Evolutionary conservation across 2,113 vertebrate species (phyloP).

Genomic region (Notarius lentiginosus): DNA sequence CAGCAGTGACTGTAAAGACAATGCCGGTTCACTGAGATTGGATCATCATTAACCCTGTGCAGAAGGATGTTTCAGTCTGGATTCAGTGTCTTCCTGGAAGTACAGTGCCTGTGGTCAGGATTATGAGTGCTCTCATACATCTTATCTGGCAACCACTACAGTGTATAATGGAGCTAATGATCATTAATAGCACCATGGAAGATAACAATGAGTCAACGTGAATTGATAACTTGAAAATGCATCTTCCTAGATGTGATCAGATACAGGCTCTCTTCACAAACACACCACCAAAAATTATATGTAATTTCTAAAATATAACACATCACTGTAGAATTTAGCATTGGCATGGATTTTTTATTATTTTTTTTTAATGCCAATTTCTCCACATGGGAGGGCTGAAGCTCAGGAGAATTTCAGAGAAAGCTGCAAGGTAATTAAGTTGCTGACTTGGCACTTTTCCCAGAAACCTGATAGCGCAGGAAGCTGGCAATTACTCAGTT

Average conservation of each 20-base stretch:
- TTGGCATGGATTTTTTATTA: slow-evolving; percentile 5
- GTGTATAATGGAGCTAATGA: not conserved
- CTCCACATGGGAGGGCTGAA: slow-evolving; percentile 15
- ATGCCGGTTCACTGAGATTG: not conserved
- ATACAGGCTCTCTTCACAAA: not conserved
- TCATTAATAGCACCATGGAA: slow-evolving; percentile 1
- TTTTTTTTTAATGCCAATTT: slow-evolving; percentile 5
- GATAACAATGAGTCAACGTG: not conserved
- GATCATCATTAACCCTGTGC: slow-evolving; percentile 6
- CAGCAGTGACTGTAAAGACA: not conserved
- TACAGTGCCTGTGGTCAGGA: not conserved
- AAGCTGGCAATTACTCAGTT: slow-evolving; percentile 21
- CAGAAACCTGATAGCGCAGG: slow-evolving; percentile 41
- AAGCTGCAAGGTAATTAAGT: slow-evolving; percentile 23
- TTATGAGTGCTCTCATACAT: not conserved
- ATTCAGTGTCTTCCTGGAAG: not conserved
- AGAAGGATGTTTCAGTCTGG: not conserved
- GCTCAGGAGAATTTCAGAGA: slow-evolving; percentile 24
- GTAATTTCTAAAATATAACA: too few species aligned
- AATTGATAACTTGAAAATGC: not conserved
- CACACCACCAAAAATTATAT: not conserved
- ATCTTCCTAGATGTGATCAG: not conserved
- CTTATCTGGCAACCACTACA: not conserved
- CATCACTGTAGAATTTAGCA: not conserved
- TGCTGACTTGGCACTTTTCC: slow-evolving; percentile 40